Base-by-base conservation (phyloP, 1,140 invertebrate genomes). In the Trypoxylus dichotomus region DNA sequence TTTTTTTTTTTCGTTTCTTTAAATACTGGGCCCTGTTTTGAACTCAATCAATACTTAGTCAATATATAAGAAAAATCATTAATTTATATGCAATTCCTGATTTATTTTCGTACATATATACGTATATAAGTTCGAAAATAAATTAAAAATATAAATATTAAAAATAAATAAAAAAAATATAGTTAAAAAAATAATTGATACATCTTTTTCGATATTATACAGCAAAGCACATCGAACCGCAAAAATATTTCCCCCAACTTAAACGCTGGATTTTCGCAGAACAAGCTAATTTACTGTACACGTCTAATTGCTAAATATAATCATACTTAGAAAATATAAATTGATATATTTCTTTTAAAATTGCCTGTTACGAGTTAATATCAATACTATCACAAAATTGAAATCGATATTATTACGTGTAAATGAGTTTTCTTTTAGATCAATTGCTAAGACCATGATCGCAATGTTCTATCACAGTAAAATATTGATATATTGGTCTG, bases 381-480 rank as follows among this genome's bases (percentile, higher is more conserved):
- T 47, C 43, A 47, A 47, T 47, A 63, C 11, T 63, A 63, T 63
- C 58, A 63, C 58, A 63, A 63, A 63, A 15, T 47, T 47, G 3
- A 47, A 47, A 47, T 47, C 43, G 11, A 47, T 47, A n/a, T 47
- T 47, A 47, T 47, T 47, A 47, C 43, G 11, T 47, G n/a, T 32
- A 47, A 47, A 47, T 3, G 43, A 47, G 43, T 5, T 5, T 47
- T 47, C 3, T 43, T 47, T 75, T 75, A 27, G n/a, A 27, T 29
- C 58, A 43, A 76, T 76, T 76, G 42, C 54, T 76, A 76, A 27
- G 43, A 54, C 43, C n/a, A 47, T 42, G 41, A 47, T 75, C 13
- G 47, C 75, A 54, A 29, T 10, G 19, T 63, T 60, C 58, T 76
- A 76, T 76, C 74, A 75, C 74, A 75, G 74, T 75, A 75, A 27